Base-by-base conservation (phyloP, 2,888 invertebrate species). In the Cistogaster globosa region DNA sequence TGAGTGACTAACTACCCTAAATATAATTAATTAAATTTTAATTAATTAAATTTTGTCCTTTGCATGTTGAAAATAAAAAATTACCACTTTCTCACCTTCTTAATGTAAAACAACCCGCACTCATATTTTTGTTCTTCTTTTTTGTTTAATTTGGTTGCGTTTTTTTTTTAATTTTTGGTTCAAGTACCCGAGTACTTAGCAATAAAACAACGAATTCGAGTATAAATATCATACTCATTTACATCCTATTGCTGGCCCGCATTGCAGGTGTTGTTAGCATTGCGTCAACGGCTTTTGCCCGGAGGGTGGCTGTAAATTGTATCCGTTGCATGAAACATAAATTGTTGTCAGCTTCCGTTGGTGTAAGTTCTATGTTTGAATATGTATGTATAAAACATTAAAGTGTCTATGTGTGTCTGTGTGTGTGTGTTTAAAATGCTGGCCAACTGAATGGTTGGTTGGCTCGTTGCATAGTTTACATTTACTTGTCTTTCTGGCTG, bases 281-380 rank as follows among this genome's bases (percentile, higher is more conserved):
- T 75, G 81, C 77, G 83, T 83, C 83, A 80, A 80, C 79, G 85
- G 76, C 77, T 83, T 69, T 83, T 84, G 79, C 62, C 81, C 71
- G 67, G 53, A 82, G 82, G 87, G 81, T 88, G 89, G 90, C 90
- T 91, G 91, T 90, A 90, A 91, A 91, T 90, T 90, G 90, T 90
- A 90, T 90, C 90, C 91, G 90, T 90, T 90, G 90, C 89, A 77
- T 81, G 74, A 77, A 83, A 86, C 90, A 90, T 90, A 90, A 90
- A 91, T 90, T 90, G 90, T 90, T 90, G 90, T 91, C 90, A 91
- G 90, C 90, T 90, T 90, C 91, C 90, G 83, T 84, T 83, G 75
- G 80, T 75, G 77, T 80, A 75, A 68, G 53, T 74, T 20, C 18
- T 55, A 45, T 60, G 14, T 67, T 55, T 65, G 20, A 22, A 20